A percentile compares a stretch with the other conserved stretches of the same genome.
Conservation (phyloP, 2,113 vertebrate species). For the Gracilinanus agilis region DNA sequence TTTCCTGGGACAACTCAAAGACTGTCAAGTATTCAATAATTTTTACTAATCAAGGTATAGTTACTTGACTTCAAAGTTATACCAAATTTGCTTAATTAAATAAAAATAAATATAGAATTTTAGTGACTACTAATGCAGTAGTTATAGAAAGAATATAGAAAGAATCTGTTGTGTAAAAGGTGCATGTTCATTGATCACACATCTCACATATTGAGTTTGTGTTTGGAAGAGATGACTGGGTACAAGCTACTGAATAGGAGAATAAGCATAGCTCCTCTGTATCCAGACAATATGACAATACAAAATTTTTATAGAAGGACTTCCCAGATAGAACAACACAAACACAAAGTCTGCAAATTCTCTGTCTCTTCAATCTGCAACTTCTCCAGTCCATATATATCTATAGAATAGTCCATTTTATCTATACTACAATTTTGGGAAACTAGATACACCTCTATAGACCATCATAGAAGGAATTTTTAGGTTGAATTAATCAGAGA, state of each 20-base stretch:
- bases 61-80: background rate
- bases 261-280: no score
- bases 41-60: background rate
- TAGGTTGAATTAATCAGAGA: no score
- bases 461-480: no score
- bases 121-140: background rate
- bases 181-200: background rate
- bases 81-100: background rate
- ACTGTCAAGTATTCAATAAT: conserved; percentile 3
- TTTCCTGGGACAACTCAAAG: background rate
- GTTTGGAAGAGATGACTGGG: no score
- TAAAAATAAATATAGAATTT: background rate
- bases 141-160: background rate
- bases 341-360: no score
- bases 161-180: background rate
- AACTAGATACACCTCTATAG: no score
- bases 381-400: no score
- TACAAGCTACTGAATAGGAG: no score
- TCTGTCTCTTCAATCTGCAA: no score
- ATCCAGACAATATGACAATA: background rate
- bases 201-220: background rate
- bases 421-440: no score
- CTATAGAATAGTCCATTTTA: no score
- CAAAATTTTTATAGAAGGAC: background rate
- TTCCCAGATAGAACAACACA: background rate